These are phyloP conservation scores for Cyrtonyx montezumae DNA, from an alignment of 2,113 vertebrate species.

Conservation along the genomic window DNA sequence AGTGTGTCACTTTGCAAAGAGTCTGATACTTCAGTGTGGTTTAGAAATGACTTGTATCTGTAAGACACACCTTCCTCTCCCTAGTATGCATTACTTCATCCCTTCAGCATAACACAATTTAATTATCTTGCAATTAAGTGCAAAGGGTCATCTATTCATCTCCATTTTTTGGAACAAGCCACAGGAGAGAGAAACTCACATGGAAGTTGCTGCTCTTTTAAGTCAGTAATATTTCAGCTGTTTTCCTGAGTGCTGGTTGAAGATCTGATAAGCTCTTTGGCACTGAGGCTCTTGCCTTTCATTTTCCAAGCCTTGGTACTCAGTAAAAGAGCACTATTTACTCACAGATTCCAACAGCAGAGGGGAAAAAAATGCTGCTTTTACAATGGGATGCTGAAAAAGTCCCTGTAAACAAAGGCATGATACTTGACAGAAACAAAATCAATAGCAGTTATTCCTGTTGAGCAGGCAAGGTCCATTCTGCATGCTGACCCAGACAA, in stretches of 20 bases:
- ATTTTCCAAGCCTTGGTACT: background rate
- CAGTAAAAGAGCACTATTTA: background rate
- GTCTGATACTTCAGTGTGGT: background rate
- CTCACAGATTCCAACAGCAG: background rate
- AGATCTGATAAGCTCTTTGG: background rate
- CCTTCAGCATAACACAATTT: constrained; percentile 30
- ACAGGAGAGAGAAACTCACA: constrained; percentile 36
- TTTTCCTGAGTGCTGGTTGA: background rate
- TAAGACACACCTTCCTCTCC: background rate
- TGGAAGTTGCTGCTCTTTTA: constrained; percentile 10
- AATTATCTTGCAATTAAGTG: constrained; percentile 33
- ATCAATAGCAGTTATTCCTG: background rate
- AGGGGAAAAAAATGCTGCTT: background rate
- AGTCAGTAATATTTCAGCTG: background rate
- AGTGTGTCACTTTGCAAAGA: background rate
- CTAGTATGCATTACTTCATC: constrained; percentile 26
- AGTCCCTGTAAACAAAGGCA: background rate
- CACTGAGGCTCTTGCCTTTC: background rate
- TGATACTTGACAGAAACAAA: fast-evolving
- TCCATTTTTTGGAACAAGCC: constrained; percentile 4
- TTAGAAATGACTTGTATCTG: background rate
- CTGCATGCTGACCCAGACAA: background rate
- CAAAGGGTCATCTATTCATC: constrained; percentile 35
- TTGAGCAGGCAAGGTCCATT: background rate
- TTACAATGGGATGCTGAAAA: background rate